A percentile compares a stretch with the other conserved stretches of the same genome.
Evolutionary conservation across 2,797 vertebrate species (phyloP).

Genomic region (Melopsittacus undulatus): DNA sequence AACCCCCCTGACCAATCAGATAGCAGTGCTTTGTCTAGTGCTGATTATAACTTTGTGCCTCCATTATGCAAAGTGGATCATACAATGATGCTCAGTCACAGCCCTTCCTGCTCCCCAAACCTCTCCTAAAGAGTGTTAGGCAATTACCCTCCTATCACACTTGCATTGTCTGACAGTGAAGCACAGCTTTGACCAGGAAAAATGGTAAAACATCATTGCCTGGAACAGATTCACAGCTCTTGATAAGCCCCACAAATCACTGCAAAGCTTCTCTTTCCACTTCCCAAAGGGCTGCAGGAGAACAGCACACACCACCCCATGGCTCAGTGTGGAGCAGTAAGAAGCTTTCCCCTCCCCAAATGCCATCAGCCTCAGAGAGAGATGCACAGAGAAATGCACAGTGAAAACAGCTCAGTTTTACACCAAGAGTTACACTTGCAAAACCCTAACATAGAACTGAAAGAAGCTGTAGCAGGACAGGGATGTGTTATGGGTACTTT

Average conservation of each 20-base stretch:
- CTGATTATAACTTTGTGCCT: not conserved
- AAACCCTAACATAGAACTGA: not conserved
- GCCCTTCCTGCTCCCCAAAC: not conserved
- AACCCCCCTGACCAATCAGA: not conserved
- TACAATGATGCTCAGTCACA: not conserved
- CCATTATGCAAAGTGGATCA: not conserved
- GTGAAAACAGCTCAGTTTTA: not conserved
- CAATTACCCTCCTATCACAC: not conserved
- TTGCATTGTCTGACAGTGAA: not conserved
- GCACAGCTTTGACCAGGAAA: not conserved
- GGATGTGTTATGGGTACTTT: not conserved
- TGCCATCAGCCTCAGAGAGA: not conserved
- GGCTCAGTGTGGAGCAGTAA: rapidly evolving
- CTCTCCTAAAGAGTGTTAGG: not conserved
- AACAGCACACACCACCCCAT: not conserved
- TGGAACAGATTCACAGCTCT: not conserved
- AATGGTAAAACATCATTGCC: not conserved
- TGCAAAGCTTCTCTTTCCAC: not conserved
- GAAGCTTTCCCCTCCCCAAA: not conserved
- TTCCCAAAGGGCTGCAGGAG: not conserved
- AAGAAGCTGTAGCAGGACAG: not conserved
- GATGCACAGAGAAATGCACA: not conserved
- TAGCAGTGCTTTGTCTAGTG: not conserved
- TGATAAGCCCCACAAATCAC: not conserved
- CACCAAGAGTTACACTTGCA: not conserved